Evolutionary conservation across 2,113 vertebrate genomes (phyloP).

Genomic region (Lepus europaeus): DNA sequence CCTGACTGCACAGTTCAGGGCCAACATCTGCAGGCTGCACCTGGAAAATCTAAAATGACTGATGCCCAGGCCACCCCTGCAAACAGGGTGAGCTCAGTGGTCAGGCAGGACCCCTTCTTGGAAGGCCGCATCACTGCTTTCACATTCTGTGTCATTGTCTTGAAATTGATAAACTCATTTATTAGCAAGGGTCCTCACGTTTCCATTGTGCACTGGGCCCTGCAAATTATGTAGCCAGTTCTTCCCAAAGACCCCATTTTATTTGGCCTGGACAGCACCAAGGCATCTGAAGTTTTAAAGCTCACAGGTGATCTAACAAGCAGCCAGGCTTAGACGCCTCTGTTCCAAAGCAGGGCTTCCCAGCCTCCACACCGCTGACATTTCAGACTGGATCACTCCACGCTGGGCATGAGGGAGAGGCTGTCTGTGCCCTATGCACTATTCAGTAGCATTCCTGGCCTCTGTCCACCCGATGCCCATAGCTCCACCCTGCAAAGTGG

Average conservation of each 20-base stretch:
- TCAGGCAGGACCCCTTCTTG: no score
- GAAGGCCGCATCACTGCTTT: not conserved
- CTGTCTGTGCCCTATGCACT: not conserved
- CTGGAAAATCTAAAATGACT: not conserved
- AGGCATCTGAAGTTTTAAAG: not conserved
- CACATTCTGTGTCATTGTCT: not conserved
- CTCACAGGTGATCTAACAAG: not conserved
- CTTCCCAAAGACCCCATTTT: not conserved
- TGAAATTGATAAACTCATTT: not conserved
- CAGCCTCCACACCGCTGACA: no score
- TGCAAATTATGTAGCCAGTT: not conserved
- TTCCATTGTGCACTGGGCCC: not conserved
- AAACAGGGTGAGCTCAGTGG: accelerated
- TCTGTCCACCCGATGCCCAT: no score
- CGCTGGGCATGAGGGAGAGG: not conserved
- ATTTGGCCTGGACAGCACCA: not conserved
- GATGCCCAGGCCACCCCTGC: no score
- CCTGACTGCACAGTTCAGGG: not conserved
- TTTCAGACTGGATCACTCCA: not conserved
- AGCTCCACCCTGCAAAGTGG: not conserved
- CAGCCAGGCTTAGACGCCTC: not conserved
- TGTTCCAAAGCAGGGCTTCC: not conserved
- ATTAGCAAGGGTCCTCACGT: not conserved
- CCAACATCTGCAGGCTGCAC: not conserved
- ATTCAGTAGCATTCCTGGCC: not conserved